These are phyloP conservation scores for Drosophila repleta DNA, from an alignment of 1,140 invertebrate genomes.

Conservation along the genomic window DNA sequence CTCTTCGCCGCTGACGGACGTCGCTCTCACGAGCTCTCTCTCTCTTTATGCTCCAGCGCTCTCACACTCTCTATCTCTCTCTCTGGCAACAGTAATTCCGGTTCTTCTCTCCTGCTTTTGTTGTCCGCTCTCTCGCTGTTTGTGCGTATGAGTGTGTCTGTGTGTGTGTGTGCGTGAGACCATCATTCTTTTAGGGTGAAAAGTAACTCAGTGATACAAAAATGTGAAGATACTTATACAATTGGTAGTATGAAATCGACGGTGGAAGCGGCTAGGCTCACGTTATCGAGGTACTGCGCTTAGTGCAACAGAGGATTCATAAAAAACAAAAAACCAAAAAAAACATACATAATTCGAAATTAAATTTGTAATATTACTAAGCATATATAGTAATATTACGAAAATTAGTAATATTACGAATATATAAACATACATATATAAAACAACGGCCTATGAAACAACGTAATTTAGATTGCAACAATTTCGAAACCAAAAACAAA, in stretches of 20 bases:
- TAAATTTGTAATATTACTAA: no score
- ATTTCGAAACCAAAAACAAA: no score
- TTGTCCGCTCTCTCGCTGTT: not conserved
- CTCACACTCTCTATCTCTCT: slow-evolving; percentile 13
- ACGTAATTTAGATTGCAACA: no score
- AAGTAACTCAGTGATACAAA: slow-evolving; percentile 31
- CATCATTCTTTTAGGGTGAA: slow-evolving; percentile 30
- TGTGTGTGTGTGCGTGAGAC: not conserved
- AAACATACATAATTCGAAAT: slow-evolving; percentile 3
- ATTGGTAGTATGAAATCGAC: slow-evolving; percentile 54
- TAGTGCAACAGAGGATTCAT: slow-evolving; percentile 10
- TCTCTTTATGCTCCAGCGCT: not conserved
- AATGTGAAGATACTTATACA: slow-evolving; percentile 33
- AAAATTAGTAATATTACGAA: no score
- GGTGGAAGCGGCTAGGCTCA: slow-evolving; percentile 51
- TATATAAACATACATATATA: no score
- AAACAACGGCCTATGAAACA: no score
- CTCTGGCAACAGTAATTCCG: slow-evolving; percentile 25
- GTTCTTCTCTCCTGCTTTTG: slow-evolving; percentile 16
- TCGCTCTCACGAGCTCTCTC: not conserved
- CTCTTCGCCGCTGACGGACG: not conserved
- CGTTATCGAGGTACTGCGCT: slow-evolving; percentile 46
- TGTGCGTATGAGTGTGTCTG: not conserved
- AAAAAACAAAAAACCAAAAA: not conserved
- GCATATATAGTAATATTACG: no score